A percentile compares a stretch with the other conserved stretches of the same genome.
phyloP scores from a whole-genome alignment of 2,888 invertebrate genomes.

The Drosophila neotestacea region DNA sequence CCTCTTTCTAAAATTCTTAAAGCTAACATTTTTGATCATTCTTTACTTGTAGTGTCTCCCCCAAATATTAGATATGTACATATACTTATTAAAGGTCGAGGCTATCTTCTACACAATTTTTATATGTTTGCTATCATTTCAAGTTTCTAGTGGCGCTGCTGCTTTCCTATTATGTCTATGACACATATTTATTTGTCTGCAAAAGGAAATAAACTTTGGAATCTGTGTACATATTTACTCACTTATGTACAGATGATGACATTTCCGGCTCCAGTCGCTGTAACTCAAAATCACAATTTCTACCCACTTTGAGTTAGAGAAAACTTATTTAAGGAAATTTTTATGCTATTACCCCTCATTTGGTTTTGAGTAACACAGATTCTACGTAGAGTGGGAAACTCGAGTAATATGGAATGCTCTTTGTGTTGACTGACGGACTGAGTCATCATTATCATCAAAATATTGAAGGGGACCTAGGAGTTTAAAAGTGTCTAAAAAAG shows the following conservation, averaged over 20 bases:
- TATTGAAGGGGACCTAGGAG: too few relatives aligned
- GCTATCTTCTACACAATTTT: neutral
- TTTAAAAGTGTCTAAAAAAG: too few relatives aligned
- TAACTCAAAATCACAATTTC: neutral
- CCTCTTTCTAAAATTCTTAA: too few relatives aligned
- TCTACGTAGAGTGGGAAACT: neutral
- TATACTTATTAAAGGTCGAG: neutral
- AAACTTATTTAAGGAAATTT: neutral
- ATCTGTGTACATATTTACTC: neutral
- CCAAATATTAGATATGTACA: too few relatives aligned
- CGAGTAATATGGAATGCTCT: neutral
- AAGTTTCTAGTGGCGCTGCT: neutral
- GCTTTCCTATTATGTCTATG: neutral
- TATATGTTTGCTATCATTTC: constrained; percentile 8
- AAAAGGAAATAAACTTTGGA: constrained; percentile 4
- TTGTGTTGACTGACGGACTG: neutral
- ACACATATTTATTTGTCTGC: neutral
- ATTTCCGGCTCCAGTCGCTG: constrained; percentile 1
- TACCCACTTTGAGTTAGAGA: neutral
- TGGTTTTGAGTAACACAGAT: neutral
- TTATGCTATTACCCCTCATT: neutral
- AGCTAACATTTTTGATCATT: too few relatives aligned
- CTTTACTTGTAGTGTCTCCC: too few relatives aligned
- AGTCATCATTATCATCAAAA: neutral
- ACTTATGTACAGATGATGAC: neutral